These are phyloP conservation scores for Eristalis arbustorum DNA, from an alignment of 2,888 invertebrate genomes.

Conservation along the genomic window DNA sequence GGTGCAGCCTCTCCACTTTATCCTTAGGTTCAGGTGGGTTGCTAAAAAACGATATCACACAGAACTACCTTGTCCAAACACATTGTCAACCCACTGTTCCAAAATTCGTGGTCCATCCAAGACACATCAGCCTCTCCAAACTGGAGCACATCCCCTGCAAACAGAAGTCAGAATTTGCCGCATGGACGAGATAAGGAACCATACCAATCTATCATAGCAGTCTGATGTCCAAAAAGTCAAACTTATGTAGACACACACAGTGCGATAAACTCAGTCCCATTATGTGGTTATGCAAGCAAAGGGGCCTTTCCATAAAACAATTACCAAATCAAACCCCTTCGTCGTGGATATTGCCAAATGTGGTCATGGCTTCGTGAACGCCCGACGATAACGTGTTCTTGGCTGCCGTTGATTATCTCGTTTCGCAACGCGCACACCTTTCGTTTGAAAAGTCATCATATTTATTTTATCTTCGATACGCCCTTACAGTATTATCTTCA, in stretches of 20 bases:
- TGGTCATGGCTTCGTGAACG: background rate
- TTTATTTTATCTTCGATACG: background rate
- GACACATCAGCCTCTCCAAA: background rate
- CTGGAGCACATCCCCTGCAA: background rate
- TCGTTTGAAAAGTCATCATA: background rate
- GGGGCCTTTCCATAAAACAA: background rate
- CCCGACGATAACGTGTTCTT: conserved; percentile 7
- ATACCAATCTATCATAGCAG: background rate
- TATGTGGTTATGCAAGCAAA: background rate
- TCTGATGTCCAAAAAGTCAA: background rate
- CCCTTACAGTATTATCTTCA: background rate
- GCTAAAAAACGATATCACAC: too few relatives aligned
- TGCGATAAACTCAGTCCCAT: background rate
- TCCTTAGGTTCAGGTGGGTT: too few relatives aligned
- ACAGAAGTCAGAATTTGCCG: background rate
- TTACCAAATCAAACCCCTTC: background rate
- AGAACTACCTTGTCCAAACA: too few relatives aligned
- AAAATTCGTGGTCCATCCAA: too few relatives aligned
- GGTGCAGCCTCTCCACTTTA: too few relatives aligned
- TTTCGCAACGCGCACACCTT: background rate
- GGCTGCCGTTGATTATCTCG: background rate
- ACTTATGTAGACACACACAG: background rate
- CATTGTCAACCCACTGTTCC: too few relatives aligned
- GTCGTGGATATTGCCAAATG: background rate
- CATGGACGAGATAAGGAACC: background rate